Evolutionary conservation across 2,888 invertebrate species (phyloP), one percentile per base, ranked within the genome.

Genomic region (Podotricha telesiphe): DNA sequence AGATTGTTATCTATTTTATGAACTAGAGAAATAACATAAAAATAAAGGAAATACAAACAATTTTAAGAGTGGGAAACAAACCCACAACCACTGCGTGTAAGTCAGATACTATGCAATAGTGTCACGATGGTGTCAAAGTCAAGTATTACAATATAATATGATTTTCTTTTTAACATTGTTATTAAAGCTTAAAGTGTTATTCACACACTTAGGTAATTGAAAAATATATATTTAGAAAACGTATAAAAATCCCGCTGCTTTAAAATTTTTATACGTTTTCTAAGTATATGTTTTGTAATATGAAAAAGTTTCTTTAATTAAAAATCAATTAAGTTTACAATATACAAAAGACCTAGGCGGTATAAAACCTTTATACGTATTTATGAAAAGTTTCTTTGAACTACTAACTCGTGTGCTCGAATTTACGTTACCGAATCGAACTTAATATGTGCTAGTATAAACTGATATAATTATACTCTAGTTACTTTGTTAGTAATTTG

Each of bases 311-410:
- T 55, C 55, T 17, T 55, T 37, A 37, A 37, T 55, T n/a, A 17
- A 37, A 37, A 55, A 37, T 37, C 2, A 34, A 34, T 55, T 55
- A 55, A n/a, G n/a, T 37, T 55, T 11, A 17, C 34, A 17, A 55
- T 17, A 34, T 17, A 55, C 34, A 55, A 55, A 55, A 10, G 34
- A 55, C 11, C 55, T 34, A n/a, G 55, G 17, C n/a, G 17, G 11
- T 11, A 55, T 55, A 17, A 55, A 55, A 55, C 34, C 55, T 37
- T 55, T 37, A 55, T 55, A 55, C 55, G 34, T 55, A 55, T 55
- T 55, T 37, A 55, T 37, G 17, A 55, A 55, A 55, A 55, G 55
- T 55, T 55, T 37, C 34, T 55, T 55, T 55, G 55, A 55, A 34
- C 55, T 34, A 55, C 37, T 55, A 34, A 37, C 17, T 55, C 34